These are phyloP conservation scores for Polyodon spathula DNA, from an alignment of 2,113 vertebrate genomes.

Conservation along the genomic window DNA sequence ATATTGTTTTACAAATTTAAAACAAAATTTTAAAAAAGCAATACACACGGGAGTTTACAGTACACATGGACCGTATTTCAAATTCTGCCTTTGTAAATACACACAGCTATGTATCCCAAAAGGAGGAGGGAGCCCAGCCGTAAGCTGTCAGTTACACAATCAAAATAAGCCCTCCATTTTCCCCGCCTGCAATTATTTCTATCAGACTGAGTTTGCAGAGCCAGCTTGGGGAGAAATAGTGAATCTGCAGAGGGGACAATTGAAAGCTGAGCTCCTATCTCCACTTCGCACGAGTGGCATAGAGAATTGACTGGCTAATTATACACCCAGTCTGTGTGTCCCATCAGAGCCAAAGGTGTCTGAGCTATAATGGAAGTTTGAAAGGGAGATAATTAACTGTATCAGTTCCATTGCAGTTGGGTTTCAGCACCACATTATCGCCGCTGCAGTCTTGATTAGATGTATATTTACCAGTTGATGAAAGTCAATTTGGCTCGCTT, in stretches of 20 bases:
- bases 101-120: background rate
- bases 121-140: background rate
- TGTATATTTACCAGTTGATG: background rate
- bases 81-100: too few relatives aligned
- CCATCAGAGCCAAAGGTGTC: constrained; percentile 20
- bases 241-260: background rate
- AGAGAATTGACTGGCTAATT: constrained; percentile 15
- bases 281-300: constrained; percentile 7
- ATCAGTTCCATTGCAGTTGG: background rate
- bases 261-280: constrained; percentile 9
- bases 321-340: constrained; percentile 6
- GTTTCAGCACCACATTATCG: background rate
- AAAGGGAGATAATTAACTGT: constrained; percentile 10
- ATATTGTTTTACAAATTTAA: too few relatives aligned
- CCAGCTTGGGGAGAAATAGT: constrained; percentile 4
- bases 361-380: constrained; percentile 7
- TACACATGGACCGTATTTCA: too few relatives aligned
- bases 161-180: background rate
- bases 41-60: too few relatives aligned
- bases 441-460: background rate
- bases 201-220: background rate
- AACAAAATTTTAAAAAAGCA: too few relatives aligned
- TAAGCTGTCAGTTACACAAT: background rate
- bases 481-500: background rate
- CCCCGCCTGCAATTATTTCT: background rate